Base-by-base conservation (phyloP, 2,113 vertebrate species). In the Telmatochromis sp. region DNA sequence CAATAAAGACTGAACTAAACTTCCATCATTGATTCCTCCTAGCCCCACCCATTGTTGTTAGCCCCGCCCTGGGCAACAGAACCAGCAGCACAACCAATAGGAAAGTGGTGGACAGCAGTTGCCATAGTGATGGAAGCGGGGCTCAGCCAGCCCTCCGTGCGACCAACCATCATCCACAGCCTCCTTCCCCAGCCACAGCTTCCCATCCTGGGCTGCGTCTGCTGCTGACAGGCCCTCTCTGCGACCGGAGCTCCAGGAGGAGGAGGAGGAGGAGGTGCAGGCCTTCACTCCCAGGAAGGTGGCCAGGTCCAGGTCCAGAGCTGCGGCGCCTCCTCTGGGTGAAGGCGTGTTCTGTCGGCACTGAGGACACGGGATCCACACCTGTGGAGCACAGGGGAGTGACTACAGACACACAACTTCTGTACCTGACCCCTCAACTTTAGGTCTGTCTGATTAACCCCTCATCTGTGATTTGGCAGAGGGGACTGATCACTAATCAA, bases 301-400 rank as follows among this genome's bases (percentile, higher is more conserved):
- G 7, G 85, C 86, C 86, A 95, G 5, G 73, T 95, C 94, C 70
- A 95, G 86, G 87, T 95, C 95, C 82, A 95, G 90, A 54, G 90
- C 81, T 0, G 89, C 83, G 0, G 93, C 93, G 1, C 94, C 95
- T 5, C 92, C 95, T n/a, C 88, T 65, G 17, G 95, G 95, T 11
- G 91, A 84, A 1, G 95, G 95, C 0, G 95, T 96, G 88, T 94
- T 95, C 89, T 96, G 95, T 1, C 95, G 86, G 37, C 95, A 96
- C 87, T 96, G 95, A 51, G 95, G 95, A 84, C 95, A 96, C 0
- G 94, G 92, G 80, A 96, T 94, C 95, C 94, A 95, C 26, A 90
- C 89, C 94, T 95, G 80, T 5, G 40, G 55, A 21, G 15, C 10
- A 26, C 21, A 15, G 19, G 19, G 35, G 31, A 63, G 58, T 63